Evolutionary conservation across 2,113 vertebrate species (phyloP).

Genomic region (Galemys pyrenaicus): DNA sequence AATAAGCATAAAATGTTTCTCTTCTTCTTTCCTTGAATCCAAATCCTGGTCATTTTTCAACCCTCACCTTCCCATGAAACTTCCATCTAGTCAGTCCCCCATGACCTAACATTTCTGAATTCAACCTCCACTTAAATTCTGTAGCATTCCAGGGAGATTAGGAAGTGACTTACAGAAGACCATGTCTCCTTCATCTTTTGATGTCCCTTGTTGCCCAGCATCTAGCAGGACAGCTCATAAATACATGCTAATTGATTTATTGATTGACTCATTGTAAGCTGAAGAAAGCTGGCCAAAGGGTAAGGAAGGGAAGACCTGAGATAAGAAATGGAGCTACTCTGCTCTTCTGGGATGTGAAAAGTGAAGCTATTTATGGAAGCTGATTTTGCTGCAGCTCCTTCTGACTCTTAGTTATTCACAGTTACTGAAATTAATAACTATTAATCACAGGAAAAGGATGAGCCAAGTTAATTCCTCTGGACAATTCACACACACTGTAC

Average conservation of each 20-base stretch:
- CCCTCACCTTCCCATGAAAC: background rate
- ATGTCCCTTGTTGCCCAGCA: background rate
- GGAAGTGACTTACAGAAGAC: background rate
- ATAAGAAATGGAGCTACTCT: background rate
- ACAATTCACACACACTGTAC: background rate
- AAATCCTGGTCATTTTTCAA: background rate
- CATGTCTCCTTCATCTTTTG: background rate
- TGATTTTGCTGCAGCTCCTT: background rate
- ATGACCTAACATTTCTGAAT: background rate
- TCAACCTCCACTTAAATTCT: background rate
- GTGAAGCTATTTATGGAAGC: background rate
- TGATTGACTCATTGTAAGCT: background rate
- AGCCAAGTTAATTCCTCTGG: constrained; percentile 20
- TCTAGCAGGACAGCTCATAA: background rate
- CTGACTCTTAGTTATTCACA: constrained; percentile 38
- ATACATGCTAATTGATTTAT: background rate
- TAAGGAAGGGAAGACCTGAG: background rate
- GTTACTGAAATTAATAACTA: constrained; percentile 36
- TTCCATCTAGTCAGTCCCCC: background rate
- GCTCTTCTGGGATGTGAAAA: background rate
- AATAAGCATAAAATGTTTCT: background rate
- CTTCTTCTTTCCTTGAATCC: background rate
- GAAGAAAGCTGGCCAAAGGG: background rate
- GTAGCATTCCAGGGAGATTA: background rate
- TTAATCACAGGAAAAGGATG: constrained; percentile 52